These are phyloP conservation scores for Sparidentex hasta DNA, from an alignment of 2,797 vertebrate genomes.

Conservation along the genomic window DNA sequence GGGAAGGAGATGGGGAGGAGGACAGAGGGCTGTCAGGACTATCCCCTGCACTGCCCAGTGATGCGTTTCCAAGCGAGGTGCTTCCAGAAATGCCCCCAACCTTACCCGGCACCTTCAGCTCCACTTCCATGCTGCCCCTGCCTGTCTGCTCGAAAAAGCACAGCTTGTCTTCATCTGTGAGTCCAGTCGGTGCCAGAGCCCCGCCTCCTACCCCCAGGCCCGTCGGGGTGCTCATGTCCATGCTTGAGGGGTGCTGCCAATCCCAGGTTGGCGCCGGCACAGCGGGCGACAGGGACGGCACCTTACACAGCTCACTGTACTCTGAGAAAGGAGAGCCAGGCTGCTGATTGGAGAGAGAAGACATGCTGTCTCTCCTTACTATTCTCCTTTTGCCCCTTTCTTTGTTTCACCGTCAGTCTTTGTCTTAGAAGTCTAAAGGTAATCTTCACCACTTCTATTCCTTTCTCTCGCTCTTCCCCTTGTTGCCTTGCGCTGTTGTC, in stretches of 20 bases:
- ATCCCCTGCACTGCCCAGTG: slow-evolving; percentile 83
- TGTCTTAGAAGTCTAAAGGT: slow-evolving; percentile 48
- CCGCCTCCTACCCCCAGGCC: slow-evolving; percentile 58
- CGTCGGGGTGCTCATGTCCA: slow-evolving; percentile 81
- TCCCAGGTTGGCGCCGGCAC: slow-evolving; percentile 87
- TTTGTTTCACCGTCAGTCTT: slow-evolving; percentile 50
- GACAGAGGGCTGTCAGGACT: slow-evolving; percentile 84
- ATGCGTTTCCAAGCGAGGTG: slow-evolving; percentile 73
- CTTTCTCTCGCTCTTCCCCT: slow-evolving; percentile 40
- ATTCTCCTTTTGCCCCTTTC: slow-evolving; percentile 52
- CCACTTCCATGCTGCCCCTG: slow-evolving; percentile 78
- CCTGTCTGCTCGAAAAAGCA: slow-evolving; percentile 90
- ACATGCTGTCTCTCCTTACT: slow-evolving; percentile 86
- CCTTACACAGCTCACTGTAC: slow-evolving; percentile 89
- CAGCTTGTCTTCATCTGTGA: slow-evolving; percentile 94
- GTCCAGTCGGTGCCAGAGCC: slow-evolving; percentile 78
- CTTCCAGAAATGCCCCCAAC: slow-evolving; percentile 78
- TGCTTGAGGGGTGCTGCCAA: slow-evolving; percentile 90
- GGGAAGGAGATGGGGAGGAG: slow-evolving; percentile 80
- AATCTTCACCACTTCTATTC: slow-evolving; percentile 50
- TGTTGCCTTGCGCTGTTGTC: slow-evolving; percentile 51
- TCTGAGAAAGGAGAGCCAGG: slow-evolving; percentile 87
- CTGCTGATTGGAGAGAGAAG: slow-evolving; percentile 90
- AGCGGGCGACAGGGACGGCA: slow-evolving; percentile 73
- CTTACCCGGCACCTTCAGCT: slow-evolving; percentile 85